Base-by-base conservation (phyloP, 1,140 invertebrate species). In the Trachymyrmex cornetzi region DNA sequence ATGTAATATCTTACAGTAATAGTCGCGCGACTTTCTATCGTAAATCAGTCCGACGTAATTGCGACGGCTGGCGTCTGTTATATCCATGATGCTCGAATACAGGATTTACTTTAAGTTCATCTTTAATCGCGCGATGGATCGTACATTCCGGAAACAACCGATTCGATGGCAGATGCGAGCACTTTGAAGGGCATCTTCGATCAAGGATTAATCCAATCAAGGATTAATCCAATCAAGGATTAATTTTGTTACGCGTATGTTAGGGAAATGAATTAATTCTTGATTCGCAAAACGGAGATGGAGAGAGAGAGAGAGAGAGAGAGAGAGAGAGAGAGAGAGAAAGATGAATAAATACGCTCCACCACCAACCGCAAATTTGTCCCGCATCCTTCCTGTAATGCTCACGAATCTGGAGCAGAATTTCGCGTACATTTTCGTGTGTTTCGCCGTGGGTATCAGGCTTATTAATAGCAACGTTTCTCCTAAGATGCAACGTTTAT, bases 401-500 rank as follows among this genome's bases (percentile, higher is more conserved):
- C 24, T n/a, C 69, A 27, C 59, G 80, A 55, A 80, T 80, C 27
- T 53, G n/a, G n/a, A 16, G 53, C 48, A 7, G 53, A 30, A 59
- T 11, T 34, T 30, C 19, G 34, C 24, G 19, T 7, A 38, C n/a
- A 67, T 22, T 64, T 66, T 66, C 19, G 59, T 12, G 22, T 38
- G 22, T 57, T 38, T 34, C 6, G 66, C 64, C 24, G 9, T 22
- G 19, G 38, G 34, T 19, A 53, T 66, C 44, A 0, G 74, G 55
- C 22, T 16, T 69, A 24, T 86, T 50, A 80, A 82, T 66, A 64
- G 24, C 53, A 22, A 72, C 34, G 14, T 55, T 19, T 90, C 63
- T 88, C 82, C 82, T 91, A 85, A 86, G 81, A 91, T 92, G 91
- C 91, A 91, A 92, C 82, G 22, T 92, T 92, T 92, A 92, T 92